Evolutionary conservation across 2,113 vertebrate species (phyloP).

Genomic region (Myiopsitta monachus): DNA sequence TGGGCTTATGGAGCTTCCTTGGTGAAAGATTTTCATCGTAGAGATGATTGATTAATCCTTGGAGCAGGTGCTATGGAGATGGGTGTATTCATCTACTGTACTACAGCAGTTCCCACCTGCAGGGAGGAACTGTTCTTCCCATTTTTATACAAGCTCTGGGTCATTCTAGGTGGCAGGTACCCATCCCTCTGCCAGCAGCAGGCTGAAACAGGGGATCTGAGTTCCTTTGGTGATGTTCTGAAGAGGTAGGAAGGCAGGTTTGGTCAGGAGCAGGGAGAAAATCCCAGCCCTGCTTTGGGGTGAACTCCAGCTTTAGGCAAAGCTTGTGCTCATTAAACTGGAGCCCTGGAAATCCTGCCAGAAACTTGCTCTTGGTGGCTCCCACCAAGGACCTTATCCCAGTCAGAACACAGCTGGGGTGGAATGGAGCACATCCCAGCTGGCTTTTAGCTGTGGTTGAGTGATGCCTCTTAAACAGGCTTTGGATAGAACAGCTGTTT

Average conservation of each 20-base stretch:
- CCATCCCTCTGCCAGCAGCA: not conserved
- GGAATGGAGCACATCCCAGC: not conserved
- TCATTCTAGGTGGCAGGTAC: not conserved
- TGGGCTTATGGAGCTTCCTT: rapidly evolving
- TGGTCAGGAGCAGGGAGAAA: not conserved
- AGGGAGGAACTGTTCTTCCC: not conserved
- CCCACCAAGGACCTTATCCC: not conserved
- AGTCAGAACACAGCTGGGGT: rapidly evolving
- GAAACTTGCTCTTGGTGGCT: not conserved
- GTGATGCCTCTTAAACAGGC: not conserved
- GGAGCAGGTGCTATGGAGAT: rapidly evolving
- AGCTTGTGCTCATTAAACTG: not conserved
- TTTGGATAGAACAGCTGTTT: rapidly evolving
- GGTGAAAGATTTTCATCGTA: rapidly evolving
- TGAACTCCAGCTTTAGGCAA: not conserved
- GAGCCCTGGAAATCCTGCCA: not conserved
- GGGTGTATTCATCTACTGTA: not conserved
- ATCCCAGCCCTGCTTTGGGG: not conserved
- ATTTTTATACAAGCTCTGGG: rapidly evolving
- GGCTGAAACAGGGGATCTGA: rapidly evolving
- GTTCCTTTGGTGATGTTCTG: not conserved
- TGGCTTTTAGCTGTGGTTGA: not conserved
- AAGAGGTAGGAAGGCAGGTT: not conserved
- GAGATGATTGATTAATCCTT: rapidly evolving
- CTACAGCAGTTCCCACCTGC: not conserved